Base-by-base conservation (phyloP, 2,888 invertebrate genomes). In the Copidosoma aretas region DNA sequence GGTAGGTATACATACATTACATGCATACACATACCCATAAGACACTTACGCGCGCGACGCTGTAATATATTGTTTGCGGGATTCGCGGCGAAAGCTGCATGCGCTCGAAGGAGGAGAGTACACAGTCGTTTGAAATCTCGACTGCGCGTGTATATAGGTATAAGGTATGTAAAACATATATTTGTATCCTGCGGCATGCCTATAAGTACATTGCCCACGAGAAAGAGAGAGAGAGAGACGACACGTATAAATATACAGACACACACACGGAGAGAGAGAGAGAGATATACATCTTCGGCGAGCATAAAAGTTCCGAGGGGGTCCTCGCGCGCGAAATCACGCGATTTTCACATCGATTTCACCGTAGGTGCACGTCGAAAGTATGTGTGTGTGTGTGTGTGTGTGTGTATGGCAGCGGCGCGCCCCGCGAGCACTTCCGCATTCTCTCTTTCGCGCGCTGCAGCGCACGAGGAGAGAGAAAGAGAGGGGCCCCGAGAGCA, bases 341-440 rank as follows among this genome's bases (percentile, higher is more conserved):
- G 76, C 75, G 74, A 76, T 77, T 76, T 75, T 75, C 75, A 73
- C 75, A 75, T 75, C 76, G 75, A 75, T 76, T 75, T 75, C 73
- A 75, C 75, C 75, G 70, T 69, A 73, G 73, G 75, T 73, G 73
- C 61, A 43, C 61, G 65, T 1, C 60, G 25, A 67, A 39, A n/a
- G 65, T 54, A 25, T 14, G 39, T 58, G 56, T 32, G 17, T 54
- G 46, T 17, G 24, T 51, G 65, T 54, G 32, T 14, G 39, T 58
- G 56, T 32, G 17, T 54, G 46, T 17, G 24, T 51, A n/a, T n/a
- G n/a, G n/a, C n/a, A n/a, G 70, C 71, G 71, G 72, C 73, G 73
- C 71, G 68, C 72, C 70, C 67, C 68, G 60, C 59, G 8, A 32
- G 32, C 66, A 71, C 74, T 75, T 76, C 76, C 76, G 76, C 76